These are phyloP conservation scores for Drosophila subobscura DNA, from an alignment of 1,140 invertebrate genomes.

Conservation along the genomic window DNA sequence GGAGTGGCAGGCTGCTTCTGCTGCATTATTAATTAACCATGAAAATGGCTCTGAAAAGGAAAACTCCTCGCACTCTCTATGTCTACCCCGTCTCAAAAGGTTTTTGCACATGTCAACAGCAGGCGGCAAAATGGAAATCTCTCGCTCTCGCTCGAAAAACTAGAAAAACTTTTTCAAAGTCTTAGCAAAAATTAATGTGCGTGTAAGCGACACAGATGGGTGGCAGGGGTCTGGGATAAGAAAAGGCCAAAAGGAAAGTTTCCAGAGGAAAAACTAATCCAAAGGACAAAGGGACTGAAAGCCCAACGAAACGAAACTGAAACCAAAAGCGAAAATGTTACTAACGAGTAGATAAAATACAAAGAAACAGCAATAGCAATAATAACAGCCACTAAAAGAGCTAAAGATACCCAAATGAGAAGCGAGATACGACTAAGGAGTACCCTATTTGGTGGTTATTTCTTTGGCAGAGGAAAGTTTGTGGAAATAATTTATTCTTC, in stretches of 20 bases:
- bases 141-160: conserved; percentile 27
- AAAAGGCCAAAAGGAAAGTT: conserved; percentile 54
- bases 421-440: neutral
- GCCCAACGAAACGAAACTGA: conserved; percentile 42
- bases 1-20: conserved; percentile 33
- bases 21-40: conserved; percentile 72
- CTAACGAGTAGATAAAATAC: conserved; percentile 66
- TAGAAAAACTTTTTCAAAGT: conserved; percentile 46
- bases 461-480: too few species aligned
- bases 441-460: too few species aligned
- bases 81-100: conserved; percentile 6
- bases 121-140: conserved; percentile 37
- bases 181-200: conserved; percentile 63
- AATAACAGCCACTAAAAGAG: conserved; percentile 19
- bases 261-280: conserved; percentile 59
- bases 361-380: conserved; percentile 15
- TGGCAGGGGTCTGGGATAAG: conserved; percentile 5
- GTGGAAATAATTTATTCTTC: too few species aligned
- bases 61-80: neutral
- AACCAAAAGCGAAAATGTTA: conserved; percentile 48
- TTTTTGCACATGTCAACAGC: conserved; percentile 52
- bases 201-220: conserved; percentile 54
- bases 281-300: conserved; percentile 22
- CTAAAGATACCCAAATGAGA: neutral
- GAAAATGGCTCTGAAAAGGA: conserved; percentile 41